These are phyloP conservation scores for Silurus asotus DNA, from an alignment of 2,113 vertebrate species.

Conservation along the genomic window DNA sequence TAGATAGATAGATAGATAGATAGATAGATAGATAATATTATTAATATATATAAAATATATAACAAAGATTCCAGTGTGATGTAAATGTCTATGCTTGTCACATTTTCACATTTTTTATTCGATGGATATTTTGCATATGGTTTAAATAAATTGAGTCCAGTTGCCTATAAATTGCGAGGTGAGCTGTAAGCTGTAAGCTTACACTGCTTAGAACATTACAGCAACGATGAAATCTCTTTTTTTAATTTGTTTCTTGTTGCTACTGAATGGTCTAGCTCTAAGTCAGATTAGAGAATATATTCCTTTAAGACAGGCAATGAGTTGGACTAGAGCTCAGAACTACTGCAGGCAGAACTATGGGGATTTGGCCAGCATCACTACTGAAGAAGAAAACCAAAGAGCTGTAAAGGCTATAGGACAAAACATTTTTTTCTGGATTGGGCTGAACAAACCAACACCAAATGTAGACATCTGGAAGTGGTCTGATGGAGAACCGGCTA, in stretches of 20 bases:
- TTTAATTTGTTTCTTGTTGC: neutral
- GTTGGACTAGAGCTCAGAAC: neutral
- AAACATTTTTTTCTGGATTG: neutral
- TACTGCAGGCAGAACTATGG: neutral
- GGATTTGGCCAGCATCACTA: neutral
- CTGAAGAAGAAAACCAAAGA: neutral
- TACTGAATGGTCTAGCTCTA: neutral
- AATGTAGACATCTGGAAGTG: constrained; percentile 21
- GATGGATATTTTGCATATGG: neutral
- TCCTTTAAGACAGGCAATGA: neutral
- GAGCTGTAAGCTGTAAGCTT: neutral
- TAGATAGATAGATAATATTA: too few relatives aligned
- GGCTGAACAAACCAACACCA: neutral
- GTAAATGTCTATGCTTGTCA: neutral
- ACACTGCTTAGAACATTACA: neutral
- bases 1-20: too few relatives aligned
- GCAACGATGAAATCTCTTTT: constrained; percentile 6
- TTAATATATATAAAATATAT: neutral
- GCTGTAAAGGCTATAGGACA: neutral
- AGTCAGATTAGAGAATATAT: neutral
- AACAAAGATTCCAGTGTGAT: neutral
- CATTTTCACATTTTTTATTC: neutral
- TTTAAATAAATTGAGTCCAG: neutral
- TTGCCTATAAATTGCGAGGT: neutral
- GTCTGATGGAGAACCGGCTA: neutral